Conservation (phyloP, 2,888 invertebrate species). For the Lasioglossum oenotherae region DNA sequence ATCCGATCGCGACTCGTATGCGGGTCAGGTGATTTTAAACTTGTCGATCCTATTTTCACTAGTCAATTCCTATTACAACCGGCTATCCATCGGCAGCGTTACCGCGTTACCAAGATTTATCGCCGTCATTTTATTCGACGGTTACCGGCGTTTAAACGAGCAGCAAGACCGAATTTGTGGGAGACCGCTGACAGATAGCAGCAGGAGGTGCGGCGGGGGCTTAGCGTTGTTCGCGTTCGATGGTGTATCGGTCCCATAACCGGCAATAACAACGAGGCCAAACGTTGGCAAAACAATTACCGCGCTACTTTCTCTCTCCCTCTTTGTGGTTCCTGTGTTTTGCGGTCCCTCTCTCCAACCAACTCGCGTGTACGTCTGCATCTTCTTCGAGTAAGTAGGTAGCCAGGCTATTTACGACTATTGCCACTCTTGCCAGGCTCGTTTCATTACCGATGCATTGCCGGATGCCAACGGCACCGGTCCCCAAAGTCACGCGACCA, state of each 20-base stretch:
- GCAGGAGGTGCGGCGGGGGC: not conserved
- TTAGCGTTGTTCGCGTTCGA: not conserved
- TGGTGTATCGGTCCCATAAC: constrained; percentile 11
- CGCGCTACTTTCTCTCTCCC: constrained; percentile 61
- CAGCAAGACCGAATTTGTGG: not conserved
- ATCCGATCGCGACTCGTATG: not conserved
- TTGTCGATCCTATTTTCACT: not conserved
- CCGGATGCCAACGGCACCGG: constrained; percentile 71
- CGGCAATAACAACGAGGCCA: constrained; percentile 60
- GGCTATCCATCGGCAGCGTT: not conserved
- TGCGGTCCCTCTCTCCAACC: not conserved
- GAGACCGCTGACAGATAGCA: constrained; percentile 23
- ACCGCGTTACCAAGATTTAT: not conserved
- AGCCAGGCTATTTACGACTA: constrained; percentile 77
- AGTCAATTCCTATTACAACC: not conserved
- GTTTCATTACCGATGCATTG: constrained; percentile 79
- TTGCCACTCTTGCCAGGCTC: constrained; percentile 67
- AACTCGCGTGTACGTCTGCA: not conserved
- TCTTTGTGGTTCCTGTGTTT: not conserved
- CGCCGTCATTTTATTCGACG: not conserved
- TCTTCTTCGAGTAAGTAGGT: constrained; percentile 72
- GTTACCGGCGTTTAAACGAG: constrained; percentile 14
- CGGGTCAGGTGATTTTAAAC: not conserved
- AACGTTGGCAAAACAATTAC: constrained; percentile 74
- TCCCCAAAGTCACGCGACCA: constrained; percentile 77